Evolutionary conservation across 1,140 invertebrate species (phyloP).

Genomic region (Leptinotarsa defecta): DNA sequence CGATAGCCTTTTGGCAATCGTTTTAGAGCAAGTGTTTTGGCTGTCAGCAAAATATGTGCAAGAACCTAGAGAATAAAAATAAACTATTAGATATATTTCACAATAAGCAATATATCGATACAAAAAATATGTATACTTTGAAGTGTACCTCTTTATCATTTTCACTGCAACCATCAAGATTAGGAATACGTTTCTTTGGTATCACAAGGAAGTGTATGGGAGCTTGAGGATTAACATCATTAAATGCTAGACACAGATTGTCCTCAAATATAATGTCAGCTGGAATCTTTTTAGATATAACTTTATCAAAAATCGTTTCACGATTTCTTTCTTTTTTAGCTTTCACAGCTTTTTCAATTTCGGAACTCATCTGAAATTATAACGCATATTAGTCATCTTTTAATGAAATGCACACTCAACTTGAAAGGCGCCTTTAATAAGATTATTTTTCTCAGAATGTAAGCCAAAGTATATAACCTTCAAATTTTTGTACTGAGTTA

Average conservation of each 20-base stretch:
- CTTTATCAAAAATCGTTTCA: conserved; percentile 80
- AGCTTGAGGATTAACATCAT: conserved; percentile 77
- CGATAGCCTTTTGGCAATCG: conserved; percentile 61
- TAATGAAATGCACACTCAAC: too few relatives aligned
- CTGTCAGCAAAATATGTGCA: conserved; percentile 67
- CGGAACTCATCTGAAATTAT: conserved; percentile 48
- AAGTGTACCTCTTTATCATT: conserved; percentile 56
- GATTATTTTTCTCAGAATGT: too few relatives aligned
- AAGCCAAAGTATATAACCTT: too few relatives aligned
- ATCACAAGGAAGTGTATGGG: conserved; percentile 86
- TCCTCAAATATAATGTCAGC: conserved; percentile 83
- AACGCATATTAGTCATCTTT: not conserved
- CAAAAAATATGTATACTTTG: not conserved
- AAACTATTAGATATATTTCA: conserved; percentile 7
- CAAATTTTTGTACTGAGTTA: too few relatives aligned
- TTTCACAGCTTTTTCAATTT: conserved; percentile 60
- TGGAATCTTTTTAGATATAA: conserved; percentile 76
- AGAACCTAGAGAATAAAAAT: conserved; percentile 60
- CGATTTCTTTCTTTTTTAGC: conserved; percentile 45
- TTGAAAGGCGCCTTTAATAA: too few relatives aligned
- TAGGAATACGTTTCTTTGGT: conserved; percentile 63
- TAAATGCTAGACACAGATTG: conserved; percentile 78
- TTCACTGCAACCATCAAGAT: conserved; percentile 45
- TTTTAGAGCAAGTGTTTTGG: conserved; percentile 62
- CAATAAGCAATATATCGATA: not conserved